Evolutionary conservation across 2,113 vertebrate genomes (phyloP).

Genomic region (Albula goreensis): DNA sequence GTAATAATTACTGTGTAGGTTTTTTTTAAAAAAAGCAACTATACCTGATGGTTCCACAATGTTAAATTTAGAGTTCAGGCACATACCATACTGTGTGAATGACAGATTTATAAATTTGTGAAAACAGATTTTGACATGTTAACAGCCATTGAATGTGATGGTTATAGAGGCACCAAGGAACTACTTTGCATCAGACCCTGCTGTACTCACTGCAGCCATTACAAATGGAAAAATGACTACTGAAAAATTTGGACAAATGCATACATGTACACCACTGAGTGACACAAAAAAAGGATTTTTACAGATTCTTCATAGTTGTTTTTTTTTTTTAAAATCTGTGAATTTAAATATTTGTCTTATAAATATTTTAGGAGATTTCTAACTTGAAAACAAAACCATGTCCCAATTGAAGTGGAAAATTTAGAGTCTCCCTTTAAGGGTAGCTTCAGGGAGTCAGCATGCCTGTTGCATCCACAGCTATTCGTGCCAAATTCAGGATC

Average conservation of each 20-base stretch:
- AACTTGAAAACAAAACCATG: background rate
- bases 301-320: background rate
- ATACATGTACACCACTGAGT: background rate
- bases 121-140: constrained; percentile 1
- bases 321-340: background rate
- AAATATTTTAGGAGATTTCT: background rate
- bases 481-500: background rate
- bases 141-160: background rate
- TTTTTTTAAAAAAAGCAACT: background rate
- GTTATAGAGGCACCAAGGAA: background rate
- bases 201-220: background rate
- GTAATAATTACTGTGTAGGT: constrained; percentile 8
- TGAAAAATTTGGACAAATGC: background rate
- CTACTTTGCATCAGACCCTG: background rate
- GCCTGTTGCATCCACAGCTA: background rate
- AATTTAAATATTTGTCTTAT: background rate
- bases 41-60: background rate
- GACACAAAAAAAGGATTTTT: background rate
- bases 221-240: background rate
- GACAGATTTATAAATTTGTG: background rate
- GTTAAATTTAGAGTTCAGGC: constrained; percentile 16
- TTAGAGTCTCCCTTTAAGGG: background rate
- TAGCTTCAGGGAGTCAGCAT: background rate
- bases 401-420: background rate
- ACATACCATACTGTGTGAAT: background rate